Conservation (phyloP, 2,888 invertebrate genomes). For the Branchipolynoe longqiensis region DNA sequence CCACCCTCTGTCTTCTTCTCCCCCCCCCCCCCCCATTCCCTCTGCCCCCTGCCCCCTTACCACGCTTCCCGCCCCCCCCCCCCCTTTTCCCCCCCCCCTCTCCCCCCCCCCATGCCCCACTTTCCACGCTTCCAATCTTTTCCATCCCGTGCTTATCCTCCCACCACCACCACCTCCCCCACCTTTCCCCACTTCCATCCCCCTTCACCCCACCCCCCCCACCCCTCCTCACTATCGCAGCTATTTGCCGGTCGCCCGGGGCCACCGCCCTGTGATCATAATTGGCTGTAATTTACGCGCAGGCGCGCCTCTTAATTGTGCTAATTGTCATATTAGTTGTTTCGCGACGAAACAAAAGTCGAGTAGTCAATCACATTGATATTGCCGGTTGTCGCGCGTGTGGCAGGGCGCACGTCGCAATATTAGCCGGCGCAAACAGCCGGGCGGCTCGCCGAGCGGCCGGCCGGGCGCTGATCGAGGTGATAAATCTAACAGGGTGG, state of each 20-base stretch:
- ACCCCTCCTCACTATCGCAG: neutral
- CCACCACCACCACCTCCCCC: too few relatives aligned
- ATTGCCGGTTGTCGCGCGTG: constrained; percentile 33
- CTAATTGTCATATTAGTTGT: constrained; percentile 57
- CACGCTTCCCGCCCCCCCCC: too few relatives aligned
- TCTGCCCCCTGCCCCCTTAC: too few relatives aligned
- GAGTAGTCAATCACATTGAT: constrained; percentile 44
- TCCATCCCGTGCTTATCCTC: too few relatives aligned
- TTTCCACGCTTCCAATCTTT: too few relatives aligned
- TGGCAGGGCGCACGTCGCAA: constrained; percentile 10
- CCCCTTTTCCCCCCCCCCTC: too few relatives aligned
- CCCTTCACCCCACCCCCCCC: neutral
- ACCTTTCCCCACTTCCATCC: neutral
- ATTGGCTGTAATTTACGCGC: constrained; percentile 42
- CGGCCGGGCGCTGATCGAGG: neutral
- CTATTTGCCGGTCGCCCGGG: neutral
- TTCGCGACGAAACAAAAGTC: constrained; percentile 56
- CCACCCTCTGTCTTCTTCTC: too few relatives aligned
- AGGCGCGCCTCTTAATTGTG: constrained; percentile 43
- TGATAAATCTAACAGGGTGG: neutral
- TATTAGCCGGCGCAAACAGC: constrained; percentile 40
- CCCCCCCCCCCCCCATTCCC: too few relatives aligned
- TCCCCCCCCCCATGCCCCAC: too few relatives aligned
- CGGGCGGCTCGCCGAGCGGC: neutral
- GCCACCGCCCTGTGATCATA: constrained; percentile 19